phyloP scores from a whole-genome alignment of 2,888 invertebrate species.

The Leucophora obtusa region DNA sequence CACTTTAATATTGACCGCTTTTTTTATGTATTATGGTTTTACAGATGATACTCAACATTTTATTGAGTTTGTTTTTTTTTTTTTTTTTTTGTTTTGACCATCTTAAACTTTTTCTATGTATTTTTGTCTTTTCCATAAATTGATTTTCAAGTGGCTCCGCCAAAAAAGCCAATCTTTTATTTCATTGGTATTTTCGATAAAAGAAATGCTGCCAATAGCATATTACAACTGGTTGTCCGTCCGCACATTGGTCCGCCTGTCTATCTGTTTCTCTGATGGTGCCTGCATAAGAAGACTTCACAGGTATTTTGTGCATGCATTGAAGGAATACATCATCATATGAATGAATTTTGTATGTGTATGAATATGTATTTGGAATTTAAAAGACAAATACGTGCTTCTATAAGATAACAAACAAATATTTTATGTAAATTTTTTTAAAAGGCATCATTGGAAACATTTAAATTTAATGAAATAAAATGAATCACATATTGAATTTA shows the following conservation, averaged over 20 bases:
- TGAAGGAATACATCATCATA: slow-evolving; percentile 14
- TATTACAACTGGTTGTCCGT: slow-evolving; percentile 19
- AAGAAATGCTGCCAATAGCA: slow-evolving; percentile 55
- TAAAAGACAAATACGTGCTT: slow-evolving; percentile 55
- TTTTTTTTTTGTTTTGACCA: no score
- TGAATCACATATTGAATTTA: slow-evolving; percentile 5
- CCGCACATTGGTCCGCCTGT: not conserved
- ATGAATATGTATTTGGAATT: slow-evolving; percentile 38
- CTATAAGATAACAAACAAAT: slow-evolving; percentile 52
- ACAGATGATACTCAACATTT: slow-evolving; percentile 22
- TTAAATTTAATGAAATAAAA: not conserved
- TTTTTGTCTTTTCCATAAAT: slow-evolving; percentile 49
- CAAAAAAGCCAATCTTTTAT: slow-evolving; percentile 58
- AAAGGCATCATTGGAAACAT: slow-evolving; percentile 38
- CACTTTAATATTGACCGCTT: slow-evolving; percentile 63
- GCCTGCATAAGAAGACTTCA: slow-evolving; percentile 1
- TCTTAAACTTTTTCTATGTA: slow-evolving; percentile 46
- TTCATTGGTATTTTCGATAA: slow-evolving; percentile 61
- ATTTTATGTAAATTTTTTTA: slow-evolving; percentile 56
- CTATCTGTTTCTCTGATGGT: not conserved
- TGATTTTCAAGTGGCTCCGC: slow-evolving; percentile 64
- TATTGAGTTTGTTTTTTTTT: not conserved
- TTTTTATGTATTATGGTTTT: slow-evolving; percentile 13
- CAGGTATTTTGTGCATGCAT: slow-evolving; percentile 32
- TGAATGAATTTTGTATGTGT: not conserved